Conservation (phyloP, 2,888 invertebrate species). For the Meteorus cinctellus region DNA sequence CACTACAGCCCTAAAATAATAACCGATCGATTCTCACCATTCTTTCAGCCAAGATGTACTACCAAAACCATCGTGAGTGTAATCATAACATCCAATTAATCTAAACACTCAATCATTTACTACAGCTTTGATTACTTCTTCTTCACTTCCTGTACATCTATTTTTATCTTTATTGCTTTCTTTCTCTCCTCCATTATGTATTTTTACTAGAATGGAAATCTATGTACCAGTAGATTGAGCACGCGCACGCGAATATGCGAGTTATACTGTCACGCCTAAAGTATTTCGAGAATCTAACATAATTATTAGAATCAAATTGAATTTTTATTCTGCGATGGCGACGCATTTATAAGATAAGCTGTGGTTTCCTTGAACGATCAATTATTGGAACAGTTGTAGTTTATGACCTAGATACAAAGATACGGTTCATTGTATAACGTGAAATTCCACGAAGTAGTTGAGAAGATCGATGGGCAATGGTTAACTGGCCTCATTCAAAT, state of each 20-base stretch:
- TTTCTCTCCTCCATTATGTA: no score
- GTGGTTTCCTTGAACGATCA: no score
- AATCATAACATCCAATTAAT: background rate
- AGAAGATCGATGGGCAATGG: slow-evolving; percentile 45
- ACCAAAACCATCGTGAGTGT: background rate
- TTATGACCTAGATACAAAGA: background rate
- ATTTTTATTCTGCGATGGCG: background rate
- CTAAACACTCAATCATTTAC: no score
- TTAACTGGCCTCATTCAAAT: slow-evolving; percentile 53
- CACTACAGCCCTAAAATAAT: no score
- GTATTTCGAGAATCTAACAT: slow-evolving; percentile 10
- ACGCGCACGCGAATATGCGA: slow-evolving; percentile 23
- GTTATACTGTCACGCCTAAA: slow-evolving; percentile 13
- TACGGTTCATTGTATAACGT: background rate
- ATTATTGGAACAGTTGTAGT: no score
- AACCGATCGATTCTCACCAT: no score
- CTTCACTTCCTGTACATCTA: background rate
- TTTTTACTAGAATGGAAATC: background rate
- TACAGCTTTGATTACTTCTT: no score
- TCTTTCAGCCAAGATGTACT: no score
- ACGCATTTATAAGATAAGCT: no score
- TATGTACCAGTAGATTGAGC: slow-evolving; percentile 25
- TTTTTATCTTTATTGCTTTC: background rate
- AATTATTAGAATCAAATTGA: background rate
- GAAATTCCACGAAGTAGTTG: background rate